These are phyloP conservation scores for Phyllostomus discolor DNA, from an alignment of 2,113 vertebrate species.

Conservation along the genomic window DNA sequence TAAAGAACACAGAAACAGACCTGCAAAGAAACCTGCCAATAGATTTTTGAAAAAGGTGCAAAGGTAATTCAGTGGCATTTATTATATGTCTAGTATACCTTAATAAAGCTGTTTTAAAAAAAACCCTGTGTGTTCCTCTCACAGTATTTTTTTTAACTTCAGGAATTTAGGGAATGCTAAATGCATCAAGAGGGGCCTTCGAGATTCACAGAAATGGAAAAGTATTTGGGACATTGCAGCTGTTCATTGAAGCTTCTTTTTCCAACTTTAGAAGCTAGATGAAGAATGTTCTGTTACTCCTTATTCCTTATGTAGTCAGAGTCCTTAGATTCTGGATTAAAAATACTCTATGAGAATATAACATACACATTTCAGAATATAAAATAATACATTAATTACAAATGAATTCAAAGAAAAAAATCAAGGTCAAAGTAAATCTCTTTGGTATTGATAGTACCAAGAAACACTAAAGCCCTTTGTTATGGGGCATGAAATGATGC, in stretches of 20 bases:
- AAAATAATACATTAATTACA: not conserved
- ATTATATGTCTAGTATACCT: not conserved
- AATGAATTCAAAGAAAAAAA: slow-evolving; percentile 34
- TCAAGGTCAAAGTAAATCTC: not conserved
- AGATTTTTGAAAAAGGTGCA: not conserved
- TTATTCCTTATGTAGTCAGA: not conserved
- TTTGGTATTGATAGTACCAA: not conserved
- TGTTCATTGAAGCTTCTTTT: slow-evolving; percentile 27
- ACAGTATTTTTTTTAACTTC: not conserved
- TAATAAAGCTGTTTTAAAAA: not conserved
- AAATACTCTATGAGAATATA: not conserved
- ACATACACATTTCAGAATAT: not conserved
- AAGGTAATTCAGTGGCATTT: not conserved
- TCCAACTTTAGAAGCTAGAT: slow-evolving; percentile 44
- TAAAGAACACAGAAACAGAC: slow-evolving; percentile 20
- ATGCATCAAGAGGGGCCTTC: slow-evolving; percentile 2
- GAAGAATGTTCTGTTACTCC: slow-evolving; percentile 26
- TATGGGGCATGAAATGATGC: not conserved
- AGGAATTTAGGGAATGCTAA: slow-evolving; percentile 45
- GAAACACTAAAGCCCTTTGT: not conserved
- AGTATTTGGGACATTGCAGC: slow-evolving; percentile 29
- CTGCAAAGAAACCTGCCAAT: not conserved
- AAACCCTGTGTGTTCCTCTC: not conserved
- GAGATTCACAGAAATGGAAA: slow-evolving; percentile 39
- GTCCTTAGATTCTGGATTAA: not conserved